These are phyloP conservation scores for Halesus radiatus DNA, from an alignment of 1,140 invertebrate genomes.

Conservation along the genomic window DNA sequence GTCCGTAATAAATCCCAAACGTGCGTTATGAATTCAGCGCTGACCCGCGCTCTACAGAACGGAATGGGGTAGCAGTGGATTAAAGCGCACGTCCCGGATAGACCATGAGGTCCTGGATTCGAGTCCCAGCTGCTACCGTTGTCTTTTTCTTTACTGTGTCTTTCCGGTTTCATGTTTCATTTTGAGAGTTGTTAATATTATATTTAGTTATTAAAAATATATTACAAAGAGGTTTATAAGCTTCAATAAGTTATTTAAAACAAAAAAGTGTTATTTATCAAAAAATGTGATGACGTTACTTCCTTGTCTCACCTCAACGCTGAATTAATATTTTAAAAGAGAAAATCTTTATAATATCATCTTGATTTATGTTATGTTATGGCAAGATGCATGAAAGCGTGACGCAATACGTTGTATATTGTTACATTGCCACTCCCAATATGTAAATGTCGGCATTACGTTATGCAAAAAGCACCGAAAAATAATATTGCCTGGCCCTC, in stretches of 20 bases:
- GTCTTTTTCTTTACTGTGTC: no score
- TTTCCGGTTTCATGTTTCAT: no score
- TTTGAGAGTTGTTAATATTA: no score
- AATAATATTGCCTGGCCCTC: not conserved
- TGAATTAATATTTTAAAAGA: not conserved
- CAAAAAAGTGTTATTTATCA: not conserved
- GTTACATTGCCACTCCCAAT: conserved; percentile 17
- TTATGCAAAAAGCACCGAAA: conserved; percentile 9
- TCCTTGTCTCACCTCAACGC: not conserved
- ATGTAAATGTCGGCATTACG: conserved; percentile 26
- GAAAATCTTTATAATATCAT: not conserved
- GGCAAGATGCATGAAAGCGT: not conserved
- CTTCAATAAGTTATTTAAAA: not conserved
- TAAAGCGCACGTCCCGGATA: no score
- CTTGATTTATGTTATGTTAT: not conserved
- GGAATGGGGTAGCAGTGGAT: no score
- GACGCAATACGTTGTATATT: conserved; percentile 1
- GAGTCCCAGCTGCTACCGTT: no score
- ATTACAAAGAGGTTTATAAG: no score
- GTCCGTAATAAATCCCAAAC: no score
- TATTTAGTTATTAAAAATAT: no score
- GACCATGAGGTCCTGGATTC: no score
- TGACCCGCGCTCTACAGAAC: no score
- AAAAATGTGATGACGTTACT: not conserved
- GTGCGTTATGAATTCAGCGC: no score